A percentile compares a stretch with the other conserved stretches of the same genome.
These are phyloP conservation scores for Macropodus opercularis DNA, from an alignment of 2,797 vertebrate species.

Conservation along the genomic window DNA sequence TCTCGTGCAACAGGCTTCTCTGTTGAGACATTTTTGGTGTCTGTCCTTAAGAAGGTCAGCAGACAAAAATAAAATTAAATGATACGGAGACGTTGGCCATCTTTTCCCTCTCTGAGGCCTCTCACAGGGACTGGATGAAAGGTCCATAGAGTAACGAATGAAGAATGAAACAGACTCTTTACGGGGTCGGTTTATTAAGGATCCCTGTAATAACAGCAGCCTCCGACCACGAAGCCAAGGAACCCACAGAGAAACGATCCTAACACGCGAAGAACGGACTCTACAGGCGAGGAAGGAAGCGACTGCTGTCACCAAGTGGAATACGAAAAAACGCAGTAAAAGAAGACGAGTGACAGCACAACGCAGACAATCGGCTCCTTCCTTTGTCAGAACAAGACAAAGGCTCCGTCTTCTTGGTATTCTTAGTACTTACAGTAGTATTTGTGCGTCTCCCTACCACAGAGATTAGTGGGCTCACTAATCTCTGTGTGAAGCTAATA, in stretches of 20 bases:
- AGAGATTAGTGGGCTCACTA: constrained; percentile 21
- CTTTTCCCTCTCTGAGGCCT: constrained; percentile 11
- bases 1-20: constrained; percentile 39
- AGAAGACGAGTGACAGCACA: no score
- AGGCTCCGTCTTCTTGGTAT: background rate
- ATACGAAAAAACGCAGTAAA: no score
- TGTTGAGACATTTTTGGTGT: constrained; percentile 25
- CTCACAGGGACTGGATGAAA: constrained; percentile 10
- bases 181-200: constrained; percentile 54
- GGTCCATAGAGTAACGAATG: no score
- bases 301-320: background rate
- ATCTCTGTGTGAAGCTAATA: constrained; percentile 35
- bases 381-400: background rate
- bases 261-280: constrained; percentile 10
- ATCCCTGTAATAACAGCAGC: constrained; percentile 57
- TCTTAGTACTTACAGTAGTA: constrained; percentile 8
- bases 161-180: constrained; percentile 30
- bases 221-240: constrained; percentile 35
- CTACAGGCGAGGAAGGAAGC: background rate
- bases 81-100: constrained; percentile 14
- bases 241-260: constrained; percentile 38
- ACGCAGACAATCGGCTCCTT: background rate
- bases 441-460: constrained; percentile 10
- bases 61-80: constrained; percentile 31
- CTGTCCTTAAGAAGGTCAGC: constrained; percentile 51